Base-by-base conservation (phyloP, 2,797 vertebrate genomes). In the Brachymystax lenok region DNA sequence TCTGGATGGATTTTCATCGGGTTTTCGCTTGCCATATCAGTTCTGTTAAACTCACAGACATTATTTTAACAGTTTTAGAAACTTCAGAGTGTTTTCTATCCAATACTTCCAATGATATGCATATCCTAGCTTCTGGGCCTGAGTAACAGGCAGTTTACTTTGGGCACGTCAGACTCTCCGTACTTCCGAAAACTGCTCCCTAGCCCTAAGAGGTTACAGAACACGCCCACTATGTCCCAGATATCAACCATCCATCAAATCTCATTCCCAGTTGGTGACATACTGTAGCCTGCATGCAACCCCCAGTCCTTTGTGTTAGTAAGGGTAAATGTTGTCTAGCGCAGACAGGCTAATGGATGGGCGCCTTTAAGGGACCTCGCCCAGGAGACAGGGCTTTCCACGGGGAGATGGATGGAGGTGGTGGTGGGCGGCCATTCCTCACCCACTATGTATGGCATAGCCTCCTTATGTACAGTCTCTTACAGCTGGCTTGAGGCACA, bases 301-400 rank as follows among this genome's bases (percentile, higher is more conserved):
- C 35, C 75, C 46, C 75, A 63, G 64, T 77, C 24, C 69, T n/a
- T 71, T 35, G 30, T 63, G 69, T 71, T 71, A n/a, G 71, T 63
- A 16, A 13, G 28, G 75, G 74, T 21, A 28, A 69, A 33, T 19
- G 21, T 24, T 30, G 33, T 28, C 21, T n/a, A 30, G 12, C 21
- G 1, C 67, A 28, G 75, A 51, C 24, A 50, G 24, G 28, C 46
- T 21, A 19, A 54, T 75, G 64, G 50, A 68, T 52, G 40, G 30
- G 13, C 69, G 8, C 66, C 68, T 16, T 56, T 21, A 12, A 76
- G 52, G 50, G 51, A 17, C 56, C 40, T 46, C 16, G 67, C 35
- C 17, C 14, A 69, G 51, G 46, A 27, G 21, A 24, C 69, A 52
- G 51, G 33, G 33, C 54, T 33, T 40, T 13, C 3, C 54, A 35